Evolutionary conservation across 1,140 invertebrate genomes (phyloP).

Genomic region (Tetramorium parvispinum): DNA sequence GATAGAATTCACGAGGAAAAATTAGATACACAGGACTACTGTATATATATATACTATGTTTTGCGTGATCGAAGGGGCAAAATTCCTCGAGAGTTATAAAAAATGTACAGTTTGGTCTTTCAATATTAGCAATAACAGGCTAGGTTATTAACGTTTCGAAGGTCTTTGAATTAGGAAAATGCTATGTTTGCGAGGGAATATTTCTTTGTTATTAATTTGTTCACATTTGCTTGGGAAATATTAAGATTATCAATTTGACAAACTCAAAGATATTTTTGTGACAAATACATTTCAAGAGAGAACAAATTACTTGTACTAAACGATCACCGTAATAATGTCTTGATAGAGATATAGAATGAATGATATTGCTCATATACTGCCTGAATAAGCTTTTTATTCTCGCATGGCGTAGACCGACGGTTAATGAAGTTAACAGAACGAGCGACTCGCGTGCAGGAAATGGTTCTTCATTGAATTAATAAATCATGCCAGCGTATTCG

Average conservation of each 20-base stretch:
- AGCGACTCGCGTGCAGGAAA: slow-evolving; percentile 57
- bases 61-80: background rate
- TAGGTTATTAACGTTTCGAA: slow-evolving; percentile 8
- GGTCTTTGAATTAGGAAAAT: slow-evolving; percentile 25
- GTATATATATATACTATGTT: slow-evolving; percentile 18
- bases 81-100: slow-evolving; percentile 27
- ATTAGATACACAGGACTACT: slow-evolving; percentile 25
- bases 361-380: background rate
- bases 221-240: background rate
- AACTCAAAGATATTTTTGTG: background rate
- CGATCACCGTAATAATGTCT: slow-evolving; percentile 28
- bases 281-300: background rate
- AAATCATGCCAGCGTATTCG: slow-evolving; percentile 24
- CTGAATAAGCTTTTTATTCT: slow-evolving; percentile 26
- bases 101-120: background rate
- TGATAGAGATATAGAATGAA: slow-evolving; percentile 32
- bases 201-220: background rate
- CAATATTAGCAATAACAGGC: background rate
- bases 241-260: background rate
- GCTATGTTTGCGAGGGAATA: background rate
- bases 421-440: slow-evolving; percentile 57
- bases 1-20: slow-evolving; percentile 4
- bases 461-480: slow-evolving; percentile 55
- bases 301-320: background rate
- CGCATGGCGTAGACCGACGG: background rate